phyloP scores from a whole-genome alignment of 2,113 vertebrate genomes.

The Tenebrosternarchus preto region DNA sequence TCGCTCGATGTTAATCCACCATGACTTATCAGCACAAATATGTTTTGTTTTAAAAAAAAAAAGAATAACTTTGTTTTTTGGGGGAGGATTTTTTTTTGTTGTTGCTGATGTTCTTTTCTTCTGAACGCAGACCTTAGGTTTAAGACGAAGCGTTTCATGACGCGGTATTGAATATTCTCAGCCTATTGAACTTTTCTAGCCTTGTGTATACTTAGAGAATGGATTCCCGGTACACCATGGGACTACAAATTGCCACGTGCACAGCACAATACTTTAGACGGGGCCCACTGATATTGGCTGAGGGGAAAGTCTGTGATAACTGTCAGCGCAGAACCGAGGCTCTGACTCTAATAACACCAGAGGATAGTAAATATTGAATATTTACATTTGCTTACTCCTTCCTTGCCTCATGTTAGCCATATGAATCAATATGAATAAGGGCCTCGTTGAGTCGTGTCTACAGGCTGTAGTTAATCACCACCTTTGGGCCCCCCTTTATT shows the following conservation, averaged over 20 bases:
- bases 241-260: conserved; percentile 62
- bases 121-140: conserved; percentile 47
- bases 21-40: conserved; percentile 40
- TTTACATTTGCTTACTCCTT: conserved; percentile 77
- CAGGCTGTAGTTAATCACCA: conserved; percentile 58
- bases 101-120: conserved; percentile 13
- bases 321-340: conserved; percentile 62
- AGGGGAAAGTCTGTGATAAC: conserved; percentile 60
- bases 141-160: conserved; percentile 45
- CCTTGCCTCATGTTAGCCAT: conserved; percentile 63
- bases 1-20: conserved; percentile 61
- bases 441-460: conserved; percentile 51
- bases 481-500: conserved; percentile 70
- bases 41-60: conserved; percentile 41
- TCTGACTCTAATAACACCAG: conserved; percentile 74
- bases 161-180: conserved; percentile 45
- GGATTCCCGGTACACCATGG: conserved; percentile 57
- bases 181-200: conserved; percentile 51
- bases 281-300: conserved; percentile 64
- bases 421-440: conserved; percentile 72
- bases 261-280: conserved; percentile 56
- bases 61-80: conserved; percentile 15
- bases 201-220: conserved; percentile 56
- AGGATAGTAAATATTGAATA: conserved; percentile 80
- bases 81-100: conserved; percentile 1